A percentile compares a stretch with the other conserved stretches of the same genome.
These are phyloP conservation scores for Staurois parvus DNA, from an alignment of 2,797 vertebrate genomes.

Conservation along the genomic window DNA sequence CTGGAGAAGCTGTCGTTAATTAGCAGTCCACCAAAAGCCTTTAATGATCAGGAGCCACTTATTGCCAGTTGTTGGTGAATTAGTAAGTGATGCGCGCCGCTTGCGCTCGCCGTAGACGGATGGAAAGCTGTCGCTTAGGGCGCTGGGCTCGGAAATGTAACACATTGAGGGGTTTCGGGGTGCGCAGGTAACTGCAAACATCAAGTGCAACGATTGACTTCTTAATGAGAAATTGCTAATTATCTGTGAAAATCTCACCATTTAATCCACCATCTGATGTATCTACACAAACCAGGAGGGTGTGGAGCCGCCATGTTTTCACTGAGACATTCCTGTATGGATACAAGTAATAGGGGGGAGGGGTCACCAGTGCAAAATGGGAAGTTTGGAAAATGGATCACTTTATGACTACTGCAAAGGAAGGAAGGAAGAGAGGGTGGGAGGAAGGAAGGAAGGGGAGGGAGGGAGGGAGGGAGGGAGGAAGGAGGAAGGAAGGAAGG, in stretches of 20 bases:
- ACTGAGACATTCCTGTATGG: too few relatives aligned
- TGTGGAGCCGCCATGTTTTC: too few relatives aligned
- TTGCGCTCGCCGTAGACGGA: neutral
- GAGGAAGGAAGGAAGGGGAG: too few relatives aligned
- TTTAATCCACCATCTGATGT: too few relatives aligned
- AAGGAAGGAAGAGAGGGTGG: too few relatives aligned
- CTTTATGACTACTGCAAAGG: too few relatives aligned
- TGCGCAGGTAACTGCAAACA: neutral
- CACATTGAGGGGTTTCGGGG: neutral
- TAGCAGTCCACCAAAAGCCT: conserved; percentile 45
- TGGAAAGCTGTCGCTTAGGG: neutral
- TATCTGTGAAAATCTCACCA: neutral
- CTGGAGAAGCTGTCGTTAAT: conserved; percentile 53
- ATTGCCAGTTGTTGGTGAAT: conserved; percentile 54
- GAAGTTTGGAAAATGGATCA: too few relatives aligned
- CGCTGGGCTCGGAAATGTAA: neutral
- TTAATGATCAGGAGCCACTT: conserved; percentile 43
- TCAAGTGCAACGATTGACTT: neutral
- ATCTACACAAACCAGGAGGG: too few relatives aligned
- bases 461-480: neutral
- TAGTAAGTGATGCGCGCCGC: conserved; percentile 46
- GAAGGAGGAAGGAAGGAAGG: neutral
- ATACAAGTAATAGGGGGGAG: too few relatives aligned
- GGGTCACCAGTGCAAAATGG: too few relatives aligned
- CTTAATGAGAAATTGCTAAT: neutral